Evolutionary conservation across 92 coral and sea anemone species (phyloP).

Genomic region (Porites lobata): DNA sequence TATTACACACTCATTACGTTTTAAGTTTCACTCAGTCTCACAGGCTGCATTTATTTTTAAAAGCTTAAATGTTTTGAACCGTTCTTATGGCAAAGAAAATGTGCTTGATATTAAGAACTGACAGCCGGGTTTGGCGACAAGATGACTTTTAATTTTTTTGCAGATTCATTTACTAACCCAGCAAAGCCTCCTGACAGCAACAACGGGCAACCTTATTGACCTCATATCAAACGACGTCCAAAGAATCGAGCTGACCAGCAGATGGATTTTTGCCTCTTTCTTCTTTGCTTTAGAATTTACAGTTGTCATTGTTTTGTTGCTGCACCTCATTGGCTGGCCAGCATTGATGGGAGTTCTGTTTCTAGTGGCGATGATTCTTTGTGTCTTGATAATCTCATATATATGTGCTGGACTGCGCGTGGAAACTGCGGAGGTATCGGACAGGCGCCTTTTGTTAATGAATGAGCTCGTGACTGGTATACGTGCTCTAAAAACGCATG

Average conservation of each 20-base stretch:
- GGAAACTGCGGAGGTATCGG: slow-evolving; percentile 21
- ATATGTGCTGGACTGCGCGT: slow-evolving; percentile 7
- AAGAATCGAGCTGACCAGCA: slow-evolving; percentile 11
- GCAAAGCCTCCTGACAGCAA: slow-evolving; percentile 6
- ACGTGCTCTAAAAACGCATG: slow-evolving; percentile 35
- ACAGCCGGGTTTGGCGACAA: too few relatives aligned
- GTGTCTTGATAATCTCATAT: not conserved
- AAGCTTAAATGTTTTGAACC: too few relatives aligned
- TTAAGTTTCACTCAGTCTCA: too few relatives aligned
- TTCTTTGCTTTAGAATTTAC: not conserved
- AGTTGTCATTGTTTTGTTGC: not conserved
- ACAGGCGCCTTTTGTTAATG: slow-evolving; percentile 13
- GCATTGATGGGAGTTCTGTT: slow-evolving; percentile 16
- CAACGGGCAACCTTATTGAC: slow-evolving; percentile 9
- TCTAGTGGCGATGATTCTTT: not conserved
- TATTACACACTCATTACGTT: too few relatives aligned
- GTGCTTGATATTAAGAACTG: too few relatives aligned
- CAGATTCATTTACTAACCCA: slow-evolving; percentile 24
- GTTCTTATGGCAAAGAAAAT: too few relatives aligned
- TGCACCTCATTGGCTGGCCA: slow-evolving; percentile 30
- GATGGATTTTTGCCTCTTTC: not conserved
- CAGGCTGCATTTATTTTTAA: too few relatives aligned
- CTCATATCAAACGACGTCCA: slow-evolving; percentile 30
- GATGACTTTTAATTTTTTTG: not conserved
- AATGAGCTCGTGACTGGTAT: slow-evolving; percentile 31